Evolutionary conservation across 2,797 vertebrate species (phyloP).

Genomic region (Buphagus erythrorhynchus): DNA sequence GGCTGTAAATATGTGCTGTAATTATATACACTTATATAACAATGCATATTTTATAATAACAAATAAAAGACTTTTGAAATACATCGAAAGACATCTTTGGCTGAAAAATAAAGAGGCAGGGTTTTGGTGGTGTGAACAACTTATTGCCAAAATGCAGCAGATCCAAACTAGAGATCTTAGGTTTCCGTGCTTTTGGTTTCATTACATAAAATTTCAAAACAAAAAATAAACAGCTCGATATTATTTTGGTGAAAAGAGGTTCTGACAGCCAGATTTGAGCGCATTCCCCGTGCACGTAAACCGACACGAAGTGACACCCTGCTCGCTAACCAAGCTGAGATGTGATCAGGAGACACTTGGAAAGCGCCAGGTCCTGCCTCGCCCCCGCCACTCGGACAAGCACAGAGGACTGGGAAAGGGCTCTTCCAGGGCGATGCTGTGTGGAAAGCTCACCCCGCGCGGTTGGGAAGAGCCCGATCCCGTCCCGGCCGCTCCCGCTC

Average conservation of each 20-base stretch:
- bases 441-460: background rate
- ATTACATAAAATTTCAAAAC: background rate
- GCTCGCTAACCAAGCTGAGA: background rate
- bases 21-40: background rate
- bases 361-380: background rate
- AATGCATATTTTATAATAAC: background rate
- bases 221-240: background rate
- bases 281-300: rapidly evolving
- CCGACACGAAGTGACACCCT: background rate
- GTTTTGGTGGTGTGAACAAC: background rate
- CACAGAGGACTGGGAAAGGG: rapidly evolving
- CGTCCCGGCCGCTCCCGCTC: background rate
- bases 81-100: background rate
- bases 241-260: background rate
- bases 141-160: background rate
- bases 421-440: background rate
- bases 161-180: background rate
- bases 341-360: rapidly evolving
- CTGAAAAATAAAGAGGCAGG: background rate
- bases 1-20: background rate
- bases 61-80: background rate
- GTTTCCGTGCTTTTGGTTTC: background rate
- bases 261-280: no score
- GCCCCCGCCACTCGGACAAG: background rate
- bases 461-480: rapidly evolving